Evolutionary conservation across 2,888 invertebrate species (phyloP).

Genomic region (Pinctada fucata): DNA sequence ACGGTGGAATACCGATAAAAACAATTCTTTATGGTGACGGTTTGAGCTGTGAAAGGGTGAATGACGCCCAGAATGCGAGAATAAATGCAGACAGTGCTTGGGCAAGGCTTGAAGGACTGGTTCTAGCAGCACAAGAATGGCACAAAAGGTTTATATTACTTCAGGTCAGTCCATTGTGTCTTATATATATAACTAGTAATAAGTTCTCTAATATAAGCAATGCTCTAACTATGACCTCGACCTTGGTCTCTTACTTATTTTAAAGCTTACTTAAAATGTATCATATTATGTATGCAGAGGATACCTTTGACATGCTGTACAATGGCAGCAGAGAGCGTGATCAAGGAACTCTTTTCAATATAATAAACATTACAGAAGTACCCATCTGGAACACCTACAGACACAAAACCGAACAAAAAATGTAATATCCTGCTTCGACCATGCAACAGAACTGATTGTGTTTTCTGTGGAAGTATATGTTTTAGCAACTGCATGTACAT

Average conservation of each 20-base stretch:
- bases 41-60: background rate
- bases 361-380: no score
- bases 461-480: background rate
- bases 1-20: background rate
- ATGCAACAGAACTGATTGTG: background rate
- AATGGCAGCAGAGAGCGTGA: background rate
- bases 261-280: no score
- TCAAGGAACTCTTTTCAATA: background rate
- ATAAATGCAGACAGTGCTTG: slow-evolving; percentile 1
- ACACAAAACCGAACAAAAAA: background rate
- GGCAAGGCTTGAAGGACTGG: slow-evolving; percentile 7
- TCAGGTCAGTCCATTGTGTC: background rate
- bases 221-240: no score
- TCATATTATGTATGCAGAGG: no score
- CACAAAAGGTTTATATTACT: background rate
- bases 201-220: no score
- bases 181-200: no score
- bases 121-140: slow-evolving; percentile 2
- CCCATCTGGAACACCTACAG: background rate
- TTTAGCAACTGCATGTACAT: background rate
- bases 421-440: background rate
- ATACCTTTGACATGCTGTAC: background rate
- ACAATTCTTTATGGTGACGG: background rate
- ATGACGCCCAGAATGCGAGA: slow-evolving; percentile 13
- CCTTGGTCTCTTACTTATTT: no score